These are phyloP conservation scores for Myoxocephalus aenaeus DNA, from an alignment of 2,797 vertebrate species.

Conservation along the genomic window DNA sequence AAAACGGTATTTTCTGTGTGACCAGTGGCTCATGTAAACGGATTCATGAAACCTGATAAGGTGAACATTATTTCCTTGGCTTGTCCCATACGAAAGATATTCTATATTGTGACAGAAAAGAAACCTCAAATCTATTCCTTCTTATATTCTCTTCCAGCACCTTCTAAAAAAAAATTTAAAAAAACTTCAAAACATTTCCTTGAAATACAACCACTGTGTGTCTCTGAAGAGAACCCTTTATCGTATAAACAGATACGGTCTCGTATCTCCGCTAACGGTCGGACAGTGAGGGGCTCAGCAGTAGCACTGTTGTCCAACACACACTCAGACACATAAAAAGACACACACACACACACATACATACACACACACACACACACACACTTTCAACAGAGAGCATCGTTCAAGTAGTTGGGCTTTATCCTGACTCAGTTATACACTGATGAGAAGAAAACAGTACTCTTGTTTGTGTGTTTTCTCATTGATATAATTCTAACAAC, in stretches of 20 bases:
- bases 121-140: constrained; percentile 45
- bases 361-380: constrained; percentile 57
- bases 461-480: constrained; percentile 60
- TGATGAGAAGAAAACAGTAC: constrained; percentile 80
- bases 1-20: constrained; percentile 25
- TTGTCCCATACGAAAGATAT: constrained; percentile 42
- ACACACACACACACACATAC: constrained; percentile 51
- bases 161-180: constrained; percentile 43
- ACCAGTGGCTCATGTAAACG: constrained; percentile 43
- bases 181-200: constrained; percentile 33
- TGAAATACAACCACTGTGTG: constrained; percentile 43
- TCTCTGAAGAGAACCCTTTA: constrained; percentile 40
- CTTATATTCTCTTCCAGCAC: constrained; percentile 43
- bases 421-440: constrained; percentile 82
- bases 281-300: constrained; percentile 77
- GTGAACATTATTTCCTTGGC: constrained; percentile 42
- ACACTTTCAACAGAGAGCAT: constrained; percentile 76
- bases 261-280: constrained; percentile 44
- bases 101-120: constrained; percentile 26
- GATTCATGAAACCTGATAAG: constrained; percentile 35
- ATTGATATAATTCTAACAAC: constrained; percentile 72
- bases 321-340: constrained; percentile 51
- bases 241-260: constrained; percentile 38
- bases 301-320: constrained; percentile 76
- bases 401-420: constrained; percentile 81